A percentile compares a stretch with the other conserved stretches of the same genome.
Conservation (phyloP, 2,888 invertebrate genomes). For the Xanthorhoe designata region DNA sequence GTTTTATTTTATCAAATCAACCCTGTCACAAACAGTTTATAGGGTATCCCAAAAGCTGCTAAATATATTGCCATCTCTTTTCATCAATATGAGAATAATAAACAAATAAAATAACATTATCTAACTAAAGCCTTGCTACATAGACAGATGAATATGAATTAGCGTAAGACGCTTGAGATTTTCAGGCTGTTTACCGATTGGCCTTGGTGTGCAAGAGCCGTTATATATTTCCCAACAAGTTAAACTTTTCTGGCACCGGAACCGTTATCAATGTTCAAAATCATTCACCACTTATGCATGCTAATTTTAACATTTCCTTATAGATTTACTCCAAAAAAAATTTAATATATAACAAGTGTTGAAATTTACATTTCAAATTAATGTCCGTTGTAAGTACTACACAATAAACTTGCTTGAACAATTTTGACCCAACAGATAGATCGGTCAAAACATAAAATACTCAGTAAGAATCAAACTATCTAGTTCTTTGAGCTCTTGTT, state of each 20-base stretch:
- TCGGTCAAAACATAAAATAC: too few relatives aligned
- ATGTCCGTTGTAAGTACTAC: conserved; percentile 1
- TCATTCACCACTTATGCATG: conserved; percentile 24
- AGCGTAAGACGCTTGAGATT: neutral
- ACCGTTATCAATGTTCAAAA: conserved; percentile 35
- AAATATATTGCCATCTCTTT: too few relatives aligned
- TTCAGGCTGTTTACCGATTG: neutral
- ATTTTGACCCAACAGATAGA: too few relatives aligned
- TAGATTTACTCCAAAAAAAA: conserved; percentile 40
- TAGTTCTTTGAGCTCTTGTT: neutral
- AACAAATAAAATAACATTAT: too few relatives aligned
- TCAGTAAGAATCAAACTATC: too few relatives aligned
- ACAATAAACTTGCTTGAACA: neutral
- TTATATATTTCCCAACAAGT: conserved; percentile 33
- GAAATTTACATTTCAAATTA: conserved; percentile 8
- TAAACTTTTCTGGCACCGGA: conserved; percentile 48
- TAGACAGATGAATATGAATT: too few relatives aligned
- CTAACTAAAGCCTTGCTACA: too few relatives aligned
- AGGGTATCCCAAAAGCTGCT: too few relatives aligned
- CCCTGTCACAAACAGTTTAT: neutral
- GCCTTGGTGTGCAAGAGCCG: neutral
- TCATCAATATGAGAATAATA: too few relatives aligned
- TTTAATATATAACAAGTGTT: conserved; percentile 39
- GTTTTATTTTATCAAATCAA: neutral
- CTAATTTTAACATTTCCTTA: conserved; percentile 32